Percentiles rank a stretch among this genome's conserved stretches.
phyloP scores from a whole-genome alignment of 2,113 vertebrate species.

The Protomyctophum bolini region DNA sequence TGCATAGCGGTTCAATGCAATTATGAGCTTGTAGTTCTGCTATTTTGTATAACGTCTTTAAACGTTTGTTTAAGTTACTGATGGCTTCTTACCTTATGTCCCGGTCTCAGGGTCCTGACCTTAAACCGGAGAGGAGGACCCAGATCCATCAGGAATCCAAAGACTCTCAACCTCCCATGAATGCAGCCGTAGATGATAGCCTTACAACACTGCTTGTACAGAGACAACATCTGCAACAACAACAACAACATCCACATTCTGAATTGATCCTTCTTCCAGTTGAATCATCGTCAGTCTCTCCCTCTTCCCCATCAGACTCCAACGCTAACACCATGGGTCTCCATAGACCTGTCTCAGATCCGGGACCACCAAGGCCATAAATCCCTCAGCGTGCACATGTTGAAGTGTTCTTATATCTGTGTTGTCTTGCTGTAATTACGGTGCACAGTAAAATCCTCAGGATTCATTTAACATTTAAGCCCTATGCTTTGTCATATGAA shows the following conservation, averaged over 20 bases:
- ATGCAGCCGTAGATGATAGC: constrained; percentile 84
- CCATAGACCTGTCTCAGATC: constrained; percentile 90
- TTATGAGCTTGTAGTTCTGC: not conserved
- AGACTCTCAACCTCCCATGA: constrained; percentile 84
- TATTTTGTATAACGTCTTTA: not conserved
- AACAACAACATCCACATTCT: constrained; percentile 76
- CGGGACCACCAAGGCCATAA: constrained; percentile 88
- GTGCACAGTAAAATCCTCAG: too few species aligned
- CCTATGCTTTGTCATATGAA: too few species aligned
- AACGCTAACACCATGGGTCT: constrained; percentile 82
- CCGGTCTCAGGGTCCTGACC: constrained; percentile 81
- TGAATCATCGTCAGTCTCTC: constrained; percentile 81
- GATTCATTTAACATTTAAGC: too few species aligned
- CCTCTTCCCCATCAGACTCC: constrained; percentile 83
- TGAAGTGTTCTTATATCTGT: constrained; percentile 36
- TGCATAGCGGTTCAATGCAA: not conserved
- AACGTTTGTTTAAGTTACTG: not conserved
- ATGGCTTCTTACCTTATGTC: not conserved
- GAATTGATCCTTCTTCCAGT: constrained; percentile 82
- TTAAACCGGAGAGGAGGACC: constrained; percentile 81
- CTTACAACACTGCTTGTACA: constrained; percentile 83
- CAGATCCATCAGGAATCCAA: constrained; percentile 87
- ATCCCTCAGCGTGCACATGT: constrained; percentile 8
- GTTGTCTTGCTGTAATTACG: constrained; percentile 58
- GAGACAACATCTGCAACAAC: constrained; percentile 59